Base-by-base conservation (phyloP, 2,113 vertebrate species). In the Coptodon rendalli region DNA sequence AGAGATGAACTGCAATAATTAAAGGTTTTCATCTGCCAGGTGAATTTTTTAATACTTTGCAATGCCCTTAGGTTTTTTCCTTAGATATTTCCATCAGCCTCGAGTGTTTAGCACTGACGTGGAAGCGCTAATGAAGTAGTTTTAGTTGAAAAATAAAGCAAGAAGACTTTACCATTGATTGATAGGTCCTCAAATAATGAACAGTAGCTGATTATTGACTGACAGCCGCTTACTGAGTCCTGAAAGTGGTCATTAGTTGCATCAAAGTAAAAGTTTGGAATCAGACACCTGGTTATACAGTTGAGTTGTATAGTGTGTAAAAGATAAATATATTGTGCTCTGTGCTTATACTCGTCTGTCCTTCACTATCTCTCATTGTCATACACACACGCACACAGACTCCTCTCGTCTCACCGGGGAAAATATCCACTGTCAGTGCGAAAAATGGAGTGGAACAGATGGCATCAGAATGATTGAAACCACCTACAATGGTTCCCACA, bases 381-480 rank as follows among this genome's bases (percentile, higher is more conserved):
- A 24, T 68, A 81, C 80, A 59, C 83, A 71, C 82, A 63, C 34
- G 3, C 81, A 52, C 81, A 85, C 83, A 78, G 59, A 38, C 86
- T 85, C 54, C 66, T 86, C 91, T 92, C 76, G 3, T 90, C 91
- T 91, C 93, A 91, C 85, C 81, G 29, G 91, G 93, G 89, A 91
- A 91, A 93, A 91, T 83, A 92, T 94, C 93, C 82, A 78, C 86
- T 86, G 90, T 94, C 94, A 93, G 88, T 86, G 92, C 11, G 10
- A 93, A 93, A 95, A 92, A 93, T 91, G 85, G 88, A 95, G 85
- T 79, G 89, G 92, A 96, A 93, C 95, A 95, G 95, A 95, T 96
- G 96, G 94, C 93, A 86, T 93, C 91, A 90, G 85, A 90, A 90
- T 91, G 93, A 94, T 91, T 96, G 93, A 95, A 95, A 91, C 94